Evolutionary conservation across 92 coral and sea anemone genomes (phyloP), one percentile per base, ranked within the genome.

Genomic region (Paragorgia papillata): DNA sequence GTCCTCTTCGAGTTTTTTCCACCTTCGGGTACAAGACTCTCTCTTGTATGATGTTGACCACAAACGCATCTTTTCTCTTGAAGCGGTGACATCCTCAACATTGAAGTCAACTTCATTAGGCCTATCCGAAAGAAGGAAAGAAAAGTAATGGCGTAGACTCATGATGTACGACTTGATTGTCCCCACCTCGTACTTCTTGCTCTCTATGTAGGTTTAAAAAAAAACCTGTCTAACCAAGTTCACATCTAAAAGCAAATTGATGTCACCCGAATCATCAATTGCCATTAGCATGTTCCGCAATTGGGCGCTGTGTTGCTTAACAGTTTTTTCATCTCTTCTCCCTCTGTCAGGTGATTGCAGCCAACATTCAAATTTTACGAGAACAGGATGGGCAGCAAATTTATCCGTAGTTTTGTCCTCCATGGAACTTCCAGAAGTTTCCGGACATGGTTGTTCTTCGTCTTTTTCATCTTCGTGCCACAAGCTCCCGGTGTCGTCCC

Each of bases 91-190:
- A 32, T 56, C 39, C 24, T 81, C 80, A 19, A 33, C 88, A 60
- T 84, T 69, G 64, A 55, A 77, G 33, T 33, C 29, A 9, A 87
- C 69, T 2, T 25, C 75, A 19, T 51, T 62, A 30, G 91, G 96
- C 69, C 84, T 69, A 76, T 90, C 80, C 26, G 88, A 71, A 19
- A 90, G 2, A 10, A 84, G 79, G 62, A 74, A 87, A 3, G 83
- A 53, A 30, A 74, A 81, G 34, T 74, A 84, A 68, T 87, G 96
- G 1, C 86, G 80, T 2, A 87, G 70, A 51, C 91, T 90, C 87
- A 79, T 87, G 39, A 90, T 69, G 34, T 82, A 84, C 3, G 89
- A 83, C 69, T 90, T 87, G 3, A 88, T 85, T 0, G 90, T 90
- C n/a, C 66, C 80, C 9, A 89, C 80, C 39, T 80, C 66, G 41